A percentile compares a stretch with the other conserved stretches of the same genome.
Conservation (phyloP, 2,113 vertebrate genomes). For the Vidua chalybeata region DNA sequence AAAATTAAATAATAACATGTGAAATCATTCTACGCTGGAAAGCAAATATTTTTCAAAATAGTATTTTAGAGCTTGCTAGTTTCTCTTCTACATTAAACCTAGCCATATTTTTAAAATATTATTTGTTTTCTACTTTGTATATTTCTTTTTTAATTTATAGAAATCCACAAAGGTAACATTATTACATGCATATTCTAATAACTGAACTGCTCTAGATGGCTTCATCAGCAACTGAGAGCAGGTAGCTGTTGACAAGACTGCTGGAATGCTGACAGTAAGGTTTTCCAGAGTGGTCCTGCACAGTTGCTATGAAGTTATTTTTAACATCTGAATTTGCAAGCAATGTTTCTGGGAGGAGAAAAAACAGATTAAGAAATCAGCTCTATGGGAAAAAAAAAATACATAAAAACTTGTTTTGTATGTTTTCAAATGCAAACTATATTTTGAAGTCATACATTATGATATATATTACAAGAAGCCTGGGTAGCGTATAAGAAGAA, state of each 20-base stretch:
- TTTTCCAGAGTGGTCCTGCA: background rate
- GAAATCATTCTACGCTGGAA: background rate
- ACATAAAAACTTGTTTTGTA: background rate
- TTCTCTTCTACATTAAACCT: background rate
- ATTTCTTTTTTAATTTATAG: background rate
- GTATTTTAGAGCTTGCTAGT: background rate
- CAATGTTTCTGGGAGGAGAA: background rate
- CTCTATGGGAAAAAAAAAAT: background rate
- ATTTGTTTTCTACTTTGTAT: background rate
- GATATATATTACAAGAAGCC: background rate
- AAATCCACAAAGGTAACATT: background rate
- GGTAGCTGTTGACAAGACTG: background rate
- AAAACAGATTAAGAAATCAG: background rate
- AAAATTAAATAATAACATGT: background rate
- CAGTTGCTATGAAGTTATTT: constrained; percentile 2
- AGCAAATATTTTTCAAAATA: background rate
- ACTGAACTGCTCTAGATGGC: background rate
- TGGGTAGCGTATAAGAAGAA: background rate
- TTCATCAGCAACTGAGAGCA: background rate
- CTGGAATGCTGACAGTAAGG: background rate
- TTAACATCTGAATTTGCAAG: constrained; percentile 5
- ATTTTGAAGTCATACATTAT: background rate
- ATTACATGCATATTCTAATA: background rate
- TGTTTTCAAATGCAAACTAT: background rate
- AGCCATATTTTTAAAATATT: background rate